These are phyloP conservation scores for Murina feae DNA, from an alignment of 2,113 vertebrate species.

Conservation along the genomic window DNA sequence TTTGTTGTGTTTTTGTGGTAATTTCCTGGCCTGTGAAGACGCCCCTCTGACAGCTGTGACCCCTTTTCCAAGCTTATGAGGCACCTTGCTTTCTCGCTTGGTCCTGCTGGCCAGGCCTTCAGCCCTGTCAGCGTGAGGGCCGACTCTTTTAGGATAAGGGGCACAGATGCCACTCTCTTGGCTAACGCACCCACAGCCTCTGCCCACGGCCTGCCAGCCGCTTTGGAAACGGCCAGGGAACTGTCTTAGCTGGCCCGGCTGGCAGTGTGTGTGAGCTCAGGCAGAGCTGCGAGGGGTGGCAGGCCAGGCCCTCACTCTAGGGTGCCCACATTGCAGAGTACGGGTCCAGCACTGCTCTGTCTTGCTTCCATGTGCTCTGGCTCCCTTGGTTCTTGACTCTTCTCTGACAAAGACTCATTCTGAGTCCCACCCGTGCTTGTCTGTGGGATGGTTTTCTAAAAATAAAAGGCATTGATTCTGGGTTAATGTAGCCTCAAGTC, in stretches of 20 bases:
- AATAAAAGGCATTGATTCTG: neutral
- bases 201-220: neutral
- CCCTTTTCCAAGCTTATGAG: accelerated
- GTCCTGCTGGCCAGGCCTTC: too few relatives aligned
- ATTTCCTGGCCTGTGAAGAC: neutral
- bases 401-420: neutral
- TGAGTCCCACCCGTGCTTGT: neutral
- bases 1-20: neutral
- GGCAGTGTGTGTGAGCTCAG: neutral
- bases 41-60: neutral
- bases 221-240: neutral
- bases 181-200: neutral
- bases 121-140: accelerated
- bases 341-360: neutral
- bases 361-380: neutral
- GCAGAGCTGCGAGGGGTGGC: neutral
- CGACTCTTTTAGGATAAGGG: neutral
- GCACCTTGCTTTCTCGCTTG: neutral
- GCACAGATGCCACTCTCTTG: neutral
- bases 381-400: neutral
- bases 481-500: neutral
- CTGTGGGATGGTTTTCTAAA: constrained; percentile 44
- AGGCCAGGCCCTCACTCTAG: neutral
- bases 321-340: accelerated
- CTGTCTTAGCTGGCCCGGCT: neutral